Evolutionary conservation across 2,888 invertebrate genomes (phyloP).

Genomic region (Andrena fulva): DNA sequence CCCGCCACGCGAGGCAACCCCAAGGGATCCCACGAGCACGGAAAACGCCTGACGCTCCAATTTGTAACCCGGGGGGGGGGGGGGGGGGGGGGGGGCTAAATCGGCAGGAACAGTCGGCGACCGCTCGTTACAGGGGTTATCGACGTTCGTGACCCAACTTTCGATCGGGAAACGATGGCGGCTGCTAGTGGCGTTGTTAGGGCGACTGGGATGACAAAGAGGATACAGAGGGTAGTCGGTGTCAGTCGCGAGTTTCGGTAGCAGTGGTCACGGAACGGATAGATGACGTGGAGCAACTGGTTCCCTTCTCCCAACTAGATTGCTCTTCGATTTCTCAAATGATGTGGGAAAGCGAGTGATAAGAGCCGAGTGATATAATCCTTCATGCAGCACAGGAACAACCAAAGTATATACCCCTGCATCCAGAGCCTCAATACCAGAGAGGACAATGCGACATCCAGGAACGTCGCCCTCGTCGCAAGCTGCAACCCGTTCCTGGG

Average conservation of each 20-base stretch:
- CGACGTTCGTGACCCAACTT: slow-evolving; percentile 32
- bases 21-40: background rate
- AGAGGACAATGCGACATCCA: too few relatives aligned
- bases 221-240: background rate
- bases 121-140: slow-evolving; percentile 45
- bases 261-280: background rate
- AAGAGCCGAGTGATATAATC: too few relatives aligned
- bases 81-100: slow-evolving; percentile 36
- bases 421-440: too few relatives aligned
- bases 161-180: slow-evolving; percentile 23
- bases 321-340: too few relatives aligned
- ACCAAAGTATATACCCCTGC: too few relatives aligned
- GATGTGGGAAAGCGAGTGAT: too few relatives aligned
- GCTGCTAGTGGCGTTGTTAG: slow-evolving; percentile 41
- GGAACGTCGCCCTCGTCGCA: background rate
- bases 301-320: too few relatives aligned
- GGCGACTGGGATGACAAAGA: slow-evolving; percentile 23
- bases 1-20: background rate
- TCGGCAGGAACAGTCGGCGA: slow-evolving; percentile 26
- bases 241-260: background rate
- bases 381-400: too few relatives aligned
- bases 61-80: slow-evolving; percentile 33
- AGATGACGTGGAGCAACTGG: background rate
- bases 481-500: background rate
- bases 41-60: slow-evolving; percentile 46